A percentile compares a stretch with the other conserved stretches of the same genome.
Conservation (phyloP, 2,113 vertebrate species). For the Chaetops frenatus region DNA sequence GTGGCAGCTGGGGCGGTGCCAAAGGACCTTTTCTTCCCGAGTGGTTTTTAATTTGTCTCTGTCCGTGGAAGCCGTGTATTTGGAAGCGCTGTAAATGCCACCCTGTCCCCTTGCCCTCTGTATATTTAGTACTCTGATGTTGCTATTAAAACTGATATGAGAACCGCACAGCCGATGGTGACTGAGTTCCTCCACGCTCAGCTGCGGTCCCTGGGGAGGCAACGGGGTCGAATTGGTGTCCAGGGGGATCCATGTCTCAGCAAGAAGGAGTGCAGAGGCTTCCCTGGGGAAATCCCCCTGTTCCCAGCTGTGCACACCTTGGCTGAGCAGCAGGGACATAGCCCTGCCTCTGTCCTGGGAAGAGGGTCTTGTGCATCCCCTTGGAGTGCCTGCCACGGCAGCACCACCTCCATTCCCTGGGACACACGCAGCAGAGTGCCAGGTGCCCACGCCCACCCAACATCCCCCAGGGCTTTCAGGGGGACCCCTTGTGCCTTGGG, state of each 20-base stretch:
- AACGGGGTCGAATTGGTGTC: fast-evolving
- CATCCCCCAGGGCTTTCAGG: not conserved
- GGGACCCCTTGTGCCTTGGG: fast-evolving
- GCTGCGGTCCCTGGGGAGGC: not conserved
- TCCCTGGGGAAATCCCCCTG: not conserved
- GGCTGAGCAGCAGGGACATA: not conserved
- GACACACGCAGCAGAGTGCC: not conserved
- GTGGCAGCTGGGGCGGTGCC: not conserved
- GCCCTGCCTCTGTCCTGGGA: not conserved
- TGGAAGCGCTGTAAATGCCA: constrained; percentile 88
- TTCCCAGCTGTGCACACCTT: no score
- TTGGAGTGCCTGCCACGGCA: fast-evolving
- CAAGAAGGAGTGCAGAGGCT: not conserved
- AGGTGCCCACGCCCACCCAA: not conserved
- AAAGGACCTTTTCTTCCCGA: constrained; percentile 50
- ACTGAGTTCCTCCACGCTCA: not conserved
- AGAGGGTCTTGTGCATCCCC: not conserved
- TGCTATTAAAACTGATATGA: constrained; percentile 89
- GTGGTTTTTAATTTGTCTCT: constrained; percentile 85
- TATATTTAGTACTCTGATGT: constrained; percentile 92
- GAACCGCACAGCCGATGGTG: not conserved
- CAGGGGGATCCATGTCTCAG: fast-evolving
- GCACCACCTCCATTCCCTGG: fast-evolving
- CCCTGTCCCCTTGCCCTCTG: constrained; percentile 79
- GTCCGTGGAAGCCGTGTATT: constrained; percentile 86